A percentile compares a stretch with the other conserved stretches of the same genome.
Evolutionary conservation across 2,888 invertebrate genomes (phyloP).

Genomic region (Hypsopygia costalis): DNA sequence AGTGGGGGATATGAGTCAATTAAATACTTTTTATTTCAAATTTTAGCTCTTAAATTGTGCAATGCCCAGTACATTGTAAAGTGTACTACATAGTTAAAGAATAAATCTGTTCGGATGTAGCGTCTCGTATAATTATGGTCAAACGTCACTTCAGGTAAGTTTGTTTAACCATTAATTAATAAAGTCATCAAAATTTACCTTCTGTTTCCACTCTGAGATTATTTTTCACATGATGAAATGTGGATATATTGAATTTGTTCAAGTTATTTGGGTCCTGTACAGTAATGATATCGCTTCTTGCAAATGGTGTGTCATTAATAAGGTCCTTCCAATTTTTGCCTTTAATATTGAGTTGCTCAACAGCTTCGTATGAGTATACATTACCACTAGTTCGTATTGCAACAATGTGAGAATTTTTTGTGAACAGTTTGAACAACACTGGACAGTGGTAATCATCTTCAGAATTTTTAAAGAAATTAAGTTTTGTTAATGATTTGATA

Average conservation of each 20-base stretch:
- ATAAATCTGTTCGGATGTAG: no score
- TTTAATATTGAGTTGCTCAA: constrained; percentile 97
- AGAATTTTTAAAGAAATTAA: constrained; percentile 93
- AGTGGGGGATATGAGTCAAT: no score
- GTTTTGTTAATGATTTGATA: constrained; percentile 88
- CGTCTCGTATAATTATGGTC: no score
- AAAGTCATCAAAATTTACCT: constrained; percentile 80
- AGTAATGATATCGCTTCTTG: constrained; percentile 93
- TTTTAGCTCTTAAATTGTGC: no score
- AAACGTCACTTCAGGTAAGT: no score
- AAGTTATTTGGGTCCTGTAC: constrained; percentile 95
- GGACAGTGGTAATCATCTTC: constrained; percentile 95
- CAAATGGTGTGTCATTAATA: constrained; percentile 92
- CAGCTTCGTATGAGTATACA: constrained; percentile 96
- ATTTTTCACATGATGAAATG: constrained; percentile 96
- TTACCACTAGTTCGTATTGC: constrained; percentile 95
- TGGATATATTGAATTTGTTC: constrained; percentile 96
- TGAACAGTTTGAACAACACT: constrained; percentile 94
- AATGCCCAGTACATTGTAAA: no score
- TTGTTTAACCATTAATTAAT: no score
- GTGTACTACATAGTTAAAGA: no score
- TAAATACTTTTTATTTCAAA: no score
- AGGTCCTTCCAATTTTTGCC: constrained; percentile 97
- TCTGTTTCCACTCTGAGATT: constrained; percentile 93
- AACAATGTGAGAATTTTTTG: constrained; percentile 96